A percentile compares a stretch with the other conserved stretches of the same genome.
Evolutionary conservation across 2,888 invertebrate species (phyloP).

Genomic region (Xanthostigma xanthostigma): DNA sequence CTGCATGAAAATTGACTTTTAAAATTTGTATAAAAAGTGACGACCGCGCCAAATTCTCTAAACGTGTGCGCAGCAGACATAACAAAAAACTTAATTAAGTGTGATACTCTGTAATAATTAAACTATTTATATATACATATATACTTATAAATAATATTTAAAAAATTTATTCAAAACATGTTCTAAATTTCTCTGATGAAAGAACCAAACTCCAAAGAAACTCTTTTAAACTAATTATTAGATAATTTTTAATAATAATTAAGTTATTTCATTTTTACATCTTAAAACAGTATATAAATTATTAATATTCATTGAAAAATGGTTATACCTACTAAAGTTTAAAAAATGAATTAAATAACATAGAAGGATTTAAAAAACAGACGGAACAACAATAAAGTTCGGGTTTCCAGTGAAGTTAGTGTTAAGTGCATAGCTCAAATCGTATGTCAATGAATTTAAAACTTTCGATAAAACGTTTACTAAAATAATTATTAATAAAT

Average conservation of each 20-base stretch:
- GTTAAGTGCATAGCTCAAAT: slow-evolving; percentile 5
- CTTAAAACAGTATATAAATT: background rate
- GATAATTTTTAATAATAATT: slow-evolving; percentile 8
- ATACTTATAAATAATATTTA: no score
- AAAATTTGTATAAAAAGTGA: slow-evolving; percentile 2
- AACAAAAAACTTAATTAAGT: background rate
- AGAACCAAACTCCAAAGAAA: slow-evolving; percentile 29
- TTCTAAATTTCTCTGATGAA: slow-evolving; percentile 28
- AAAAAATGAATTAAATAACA: slow-evolving; percentile 3
- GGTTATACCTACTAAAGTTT: background rate
- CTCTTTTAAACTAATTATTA: slow-evolving; percentile 15
- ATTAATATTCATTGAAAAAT: no score
- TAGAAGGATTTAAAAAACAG: no score
- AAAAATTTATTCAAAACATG: slow-evolving; percentile 21
- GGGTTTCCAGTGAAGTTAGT: slow-evolving; percentile 8
- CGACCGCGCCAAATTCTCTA: background rate
- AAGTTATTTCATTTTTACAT: slow-evolving; percentile 7
- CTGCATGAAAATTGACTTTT: slow-evolving; percentile 9
- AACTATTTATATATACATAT: background rate
- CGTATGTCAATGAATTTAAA: slow-evolving; percentile 3
- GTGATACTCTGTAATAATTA: background rate
- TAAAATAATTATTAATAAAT: background rate
- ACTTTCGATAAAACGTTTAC: slow-evolving; percentile 3
- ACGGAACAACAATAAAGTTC: slow-evolving; percentile 6
- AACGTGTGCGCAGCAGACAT: no score